Evolutionary conservation across 2,888 invertebrate genomes (phyloP).

Genomic region (Nemapogon koenigi): DNA sequence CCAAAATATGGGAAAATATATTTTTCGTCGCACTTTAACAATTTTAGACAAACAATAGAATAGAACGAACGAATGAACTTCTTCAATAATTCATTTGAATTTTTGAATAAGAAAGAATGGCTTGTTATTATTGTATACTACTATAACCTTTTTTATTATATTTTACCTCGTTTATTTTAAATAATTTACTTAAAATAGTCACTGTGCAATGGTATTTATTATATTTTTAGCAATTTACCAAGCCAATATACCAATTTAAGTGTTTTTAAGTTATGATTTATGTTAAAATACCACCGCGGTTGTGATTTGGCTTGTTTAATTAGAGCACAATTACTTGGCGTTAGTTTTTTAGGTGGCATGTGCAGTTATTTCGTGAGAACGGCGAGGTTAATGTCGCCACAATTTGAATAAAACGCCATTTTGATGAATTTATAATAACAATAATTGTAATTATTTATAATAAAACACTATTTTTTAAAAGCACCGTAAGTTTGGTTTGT

Average conservation of each 20-base stretch:
- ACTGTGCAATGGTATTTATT: too few relatives aligned
- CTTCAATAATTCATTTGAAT: too few relatives aligned
- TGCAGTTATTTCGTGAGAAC: conserved; percentile 54
- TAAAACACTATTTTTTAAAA: neutral
- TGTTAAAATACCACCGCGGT: too few relatives aligned
- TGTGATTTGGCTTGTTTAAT: conserved; percentile 2
- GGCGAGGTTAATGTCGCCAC: conserved; percentile 41
- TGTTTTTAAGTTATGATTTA: too few relatives aligned
- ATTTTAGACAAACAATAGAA: too few relatives aligned
- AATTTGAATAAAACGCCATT: conserved; percentile 47
- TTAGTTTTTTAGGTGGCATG: conserved; percentile 34
- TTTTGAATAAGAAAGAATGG: conserved; percentile 21
- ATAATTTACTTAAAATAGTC: too few relatives aligned
- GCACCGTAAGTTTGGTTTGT: neutral
- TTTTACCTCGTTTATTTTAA: conserved; percentile 43
- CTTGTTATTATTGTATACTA: conserved; percentile 50
- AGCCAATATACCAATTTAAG: too few relatives aligned
- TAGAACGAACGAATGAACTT: too few relatives aligned
- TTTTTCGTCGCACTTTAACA: too few relatives aligned
- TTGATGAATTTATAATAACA: conserved; percentile 22
- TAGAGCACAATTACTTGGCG: conserved; percentile 24
- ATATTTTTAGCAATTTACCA: too few relatives aligned
- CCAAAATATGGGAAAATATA: too few relatives aligned
- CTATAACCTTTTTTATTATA: conserved; percentile 48
- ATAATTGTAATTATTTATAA: neutral